These are phyloP conservation scores for Podarcis lilfordi DNA, from an alignment of 2,797 vertebrate species.

Conservation along the genomic window DNA sequence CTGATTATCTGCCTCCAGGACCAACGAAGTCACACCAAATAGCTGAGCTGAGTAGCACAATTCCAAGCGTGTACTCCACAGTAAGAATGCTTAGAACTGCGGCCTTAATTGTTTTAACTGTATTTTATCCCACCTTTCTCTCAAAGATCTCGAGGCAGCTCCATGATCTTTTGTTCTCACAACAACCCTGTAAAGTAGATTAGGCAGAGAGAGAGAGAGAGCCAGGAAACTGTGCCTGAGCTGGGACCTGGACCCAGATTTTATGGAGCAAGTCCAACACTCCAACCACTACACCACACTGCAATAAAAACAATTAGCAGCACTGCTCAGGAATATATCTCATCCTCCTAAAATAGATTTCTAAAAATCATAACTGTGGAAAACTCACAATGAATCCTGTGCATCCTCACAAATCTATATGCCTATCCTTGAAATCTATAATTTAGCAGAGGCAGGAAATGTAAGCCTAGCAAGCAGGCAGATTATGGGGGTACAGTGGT, in stretches of 20 bases:
- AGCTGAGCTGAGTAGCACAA: no score
- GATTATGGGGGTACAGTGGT: neutral
- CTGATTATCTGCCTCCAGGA: no score
- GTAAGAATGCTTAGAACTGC: neutral
- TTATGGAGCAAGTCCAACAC: no score
- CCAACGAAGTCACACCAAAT: no score
- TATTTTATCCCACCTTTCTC: neutral
- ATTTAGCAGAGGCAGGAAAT: no score
- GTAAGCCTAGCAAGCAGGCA: no score
- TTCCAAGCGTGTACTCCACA: neutral
- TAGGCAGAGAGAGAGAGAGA: neutral
- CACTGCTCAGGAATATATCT: neutral
- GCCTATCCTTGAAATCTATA: neutral
- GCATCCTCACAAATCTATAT: neutral
- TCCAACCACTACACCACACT: neutral
- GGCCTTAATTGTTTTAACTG: neutral
- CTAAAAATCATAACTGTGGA: neutral
- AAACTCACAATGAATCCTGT: neutral
- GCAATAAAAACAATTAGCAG: neutral
- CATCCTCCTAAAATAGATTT: neutral
- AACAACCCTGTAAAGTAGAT: no score
- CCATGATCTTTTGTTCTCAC: neutral
- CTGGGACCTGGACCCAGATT: neutral
- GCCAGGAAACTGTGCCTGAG: neutral
- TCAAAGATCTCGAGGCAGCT: neutral